Evolutionary conservation across 2,888 invertebrate genomes (phyloP), one percentile per base, ranked within the genome.

Genomic region (Keiferia lycopersicella): DNA sequence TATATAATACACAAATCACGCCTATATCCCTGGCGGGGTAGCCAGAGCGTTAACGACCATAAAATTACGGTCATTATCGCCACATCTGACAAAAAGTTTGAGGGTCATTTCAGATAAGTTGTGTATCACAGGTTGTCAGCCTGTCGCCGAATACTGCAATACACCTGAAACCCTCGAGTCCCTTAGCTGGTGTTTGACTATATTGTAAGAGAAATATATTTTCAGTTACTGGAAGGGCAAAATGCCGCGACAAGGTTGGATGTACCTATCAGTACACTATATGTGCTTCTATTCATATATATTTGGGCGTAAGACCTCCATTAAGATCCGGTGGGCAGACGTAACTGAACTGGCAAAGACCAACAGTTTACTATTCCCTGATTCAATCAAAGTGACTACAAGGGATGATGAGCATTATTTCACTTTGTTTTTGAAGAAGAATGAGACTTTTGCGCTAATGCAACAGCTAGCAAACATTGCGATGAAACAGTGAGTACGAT

Each of bases 401-500:
- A 93, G 97, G 69, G 96, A 97, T 73, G 95, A 95, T 65, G 94
- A 96, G 88, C 96, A 97, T 89, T 95, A 96, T 81, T 99, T 99
- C 87, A 98, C 97, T 10, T 94, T 99, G 94, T 96, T 99, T 78
- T 87, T 98, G 70, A 96, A 95, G 80, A 96, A 97, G 80, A 94
- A 94, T 63, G 98, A 99, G 83, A 98, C 98, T 0, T 98, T 96
- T 84, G 94, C 95, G 16, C 85, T 99, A 72, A 98, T 99, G 95
- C 96, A 98, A 78, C 99, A 99, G 83, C 92, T 99, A 51, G 97
- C 98, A 63, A 99, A 99, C 91, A 95, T 99, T 89, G 98, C 99
- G 65, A 98, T 99, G 95, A 98, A 98, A 93, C 95, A 96, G 94
- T 94, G 82, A 92, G 91, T 84, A 48, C 60, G 34, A 56, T 56